Conservation (phyloP, 2,797 vertebrate genomes). For the Micropoecilia bifurca region DNA sequence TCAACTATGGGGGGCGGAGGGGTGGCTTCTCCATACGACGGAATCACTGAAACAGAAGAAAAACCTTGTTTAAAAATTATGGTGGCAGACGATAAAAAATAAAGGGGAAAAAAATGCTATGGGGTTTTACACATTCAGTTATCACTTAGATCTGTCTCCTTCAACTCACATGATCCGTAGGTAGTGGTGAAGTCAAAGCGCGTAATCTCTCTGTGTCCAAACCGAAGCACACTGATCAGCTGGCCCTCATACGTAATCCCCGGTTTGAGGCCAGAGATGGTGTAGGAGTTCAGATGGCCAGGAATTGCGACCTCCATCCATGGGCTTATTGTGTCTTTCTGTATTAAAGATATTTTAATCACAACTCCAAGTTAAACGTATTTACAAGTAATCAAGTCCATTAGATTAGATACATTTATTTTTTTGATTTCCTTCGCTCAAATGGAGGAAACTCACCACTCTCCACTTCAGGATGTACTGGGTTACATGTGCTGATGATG, state of each 20-base stretch:
- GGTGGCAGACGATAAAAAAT: background rate
- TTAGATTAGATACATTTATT: background rate
- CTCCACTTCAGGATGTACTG: conserved; percentile 96
- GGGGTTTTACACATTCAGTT: background rate
- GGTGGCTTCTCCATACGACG: conserved; percentile 86
- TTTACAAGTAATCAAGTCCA: background rate
- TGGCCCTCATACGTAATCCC: conserved; percentile 95
- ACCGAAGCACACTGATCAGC: conserved; percentile 91
- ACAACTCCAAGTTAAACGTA: background rate
- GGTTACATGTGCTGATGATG: conserved; percentile 89
- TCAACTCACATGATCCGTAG: conserved; percentile 85
- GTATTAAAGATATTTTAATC: background rate
- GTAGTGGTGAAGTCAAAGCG: conserved; percentile 97
- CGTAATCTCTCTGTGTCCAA: conserved; percentile 88
- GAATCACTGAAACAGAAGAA: conserved; percentile 77
- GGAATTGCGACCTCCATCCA: conserved; percentile 94
- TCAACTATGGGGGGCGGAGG: conserved; percentile 84
- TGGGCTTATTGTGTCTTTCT: conserved; percentile 86
- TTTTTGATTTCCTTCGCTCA: background rate
- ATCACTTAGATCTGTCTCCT: background rate
- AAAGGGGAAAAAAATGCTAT: background rate
- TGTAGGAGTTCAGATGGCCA: conserved; percentile 93
- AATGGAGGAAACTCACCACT: conserved; percentile 81
- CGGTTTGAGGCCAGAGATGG: conserved; percentile 92
- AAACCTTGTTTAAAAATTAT: background rate